These are phyloP conservation scores for Nesometra sesokonis DNA, from an alignment of 35 echinoderm and acorn worm genomes.

Conservation along the genomic window DNA sequence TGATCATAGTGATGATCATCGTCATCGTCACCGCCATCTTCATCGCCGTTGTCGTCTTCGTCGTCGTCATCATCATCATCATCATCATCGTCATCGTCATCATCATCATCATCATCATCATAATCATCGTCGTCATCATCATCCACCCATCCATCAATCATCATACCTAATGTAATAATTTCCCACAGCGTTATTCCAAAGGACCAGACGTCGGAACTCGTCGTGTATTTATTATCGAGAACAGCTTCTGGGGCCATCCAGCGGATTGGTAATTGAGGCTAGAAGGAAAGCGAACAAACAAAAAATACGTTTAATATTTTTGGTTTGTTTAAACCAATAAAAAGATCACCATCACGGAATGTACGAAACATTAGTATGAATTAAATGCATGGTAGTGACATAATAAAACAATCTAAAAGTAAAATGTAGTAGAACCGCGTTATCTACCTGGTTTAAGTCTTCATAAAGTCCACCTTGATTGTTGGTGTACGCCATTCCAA, in stretches of 20 bases:
- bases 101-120: neutral
- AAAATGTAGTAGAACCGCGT: too few relatives aligned
- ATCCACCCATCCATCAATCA: neutral
- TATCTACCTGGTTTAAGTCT: neutral
- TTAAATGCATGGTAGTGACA: too few relatives aligned
- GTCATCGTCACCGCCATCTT: neutral
- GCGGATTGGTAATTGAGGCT: conserved; percentile 2
- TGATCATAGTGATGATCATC: neutral
- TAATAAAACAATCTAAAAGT: too few relatives aligned
- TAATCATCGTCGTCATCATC: neutral
- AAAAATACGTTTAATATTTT: too few relatives aligned
- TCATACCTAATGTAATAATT: conserved; percentile 3
- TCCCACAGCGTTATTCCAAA: conserved; percentile 3
- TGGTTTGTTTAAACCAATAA: too few relatives aligned
- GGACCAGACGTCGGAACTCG: neutral
- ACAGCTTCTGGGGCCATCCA: conserved; percentile 11
- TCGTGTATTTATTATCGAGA: neutral
- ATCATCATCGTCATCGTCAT: neutral
- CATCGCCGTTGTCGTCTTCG: neutral
- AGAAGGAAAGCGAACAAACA: neutral
- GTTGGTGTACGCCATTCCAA: neutral
- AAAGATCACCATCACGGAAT: too few relatives aligned
- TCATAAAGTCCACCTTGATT: neutral
- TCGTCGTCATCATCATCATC: neutral
- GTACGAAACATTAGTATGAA: too few relatives aligned